phyloP scores from a whole-genome alignment of 2,113 vertebrate species.

The Trichechus manatus region DNA sequence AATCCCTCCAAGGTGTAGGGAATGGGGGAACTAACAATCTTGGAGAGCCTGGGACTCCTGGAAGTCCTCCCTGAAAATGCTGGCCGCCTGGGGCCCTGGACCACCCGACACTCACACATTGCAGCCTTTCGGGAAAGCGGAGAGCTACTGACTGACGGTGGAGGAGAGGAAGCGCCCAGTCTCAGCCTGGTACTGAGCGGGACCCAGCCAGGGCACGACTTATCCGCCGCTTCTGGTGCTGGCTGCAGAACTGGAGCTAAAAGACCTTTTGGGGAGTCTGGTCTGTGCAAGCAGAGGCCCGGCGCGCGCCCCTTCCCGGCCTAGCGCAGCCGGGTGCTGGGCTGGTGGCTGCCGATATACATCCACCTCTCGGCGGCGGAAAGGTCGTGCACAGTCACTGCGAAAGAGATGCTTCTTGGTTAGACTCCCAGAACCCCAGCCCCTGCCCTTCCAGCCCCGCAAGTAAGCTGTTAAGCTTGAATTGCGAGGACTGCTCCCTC shows the following conservation, averaged over 20 bases:
- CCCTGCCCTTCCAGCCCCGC: not conserved
- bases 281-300: not conserved
- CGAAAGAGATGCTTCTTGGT: not conserved
- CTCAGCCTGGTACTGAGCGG: rapidly evolving
- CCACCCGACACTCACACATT: not conserved
- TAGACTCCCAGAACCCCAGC: not conserved
- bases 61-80: not conserved
- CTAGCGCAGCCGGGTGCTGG: rapidly evolving
- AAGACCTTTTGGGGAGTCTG: not conserved
- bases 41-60: too few species aligned
- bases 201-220: rapidly evolving
- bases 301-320: rapidly evolving
- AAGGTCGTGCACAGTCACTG: rapidly evolving
- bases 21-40: not conserved
- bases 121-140: not conserved
- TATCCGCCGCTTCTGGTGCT: not conserved
- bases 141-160: rapidly evolving
- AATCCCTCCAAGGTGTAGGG: not conserved
- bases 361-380: not conserved
- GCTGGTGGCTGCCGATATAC: rapidly evolving
- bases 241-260: not conserved
- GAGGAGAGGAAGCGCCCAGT: not conserved
- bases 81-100: not conserved
- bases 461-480: not conserved
- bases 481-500: not conserved